Conservation (phyloP, 2,888 invertebrate species). For the Drosophila macrothrix region DNA sequence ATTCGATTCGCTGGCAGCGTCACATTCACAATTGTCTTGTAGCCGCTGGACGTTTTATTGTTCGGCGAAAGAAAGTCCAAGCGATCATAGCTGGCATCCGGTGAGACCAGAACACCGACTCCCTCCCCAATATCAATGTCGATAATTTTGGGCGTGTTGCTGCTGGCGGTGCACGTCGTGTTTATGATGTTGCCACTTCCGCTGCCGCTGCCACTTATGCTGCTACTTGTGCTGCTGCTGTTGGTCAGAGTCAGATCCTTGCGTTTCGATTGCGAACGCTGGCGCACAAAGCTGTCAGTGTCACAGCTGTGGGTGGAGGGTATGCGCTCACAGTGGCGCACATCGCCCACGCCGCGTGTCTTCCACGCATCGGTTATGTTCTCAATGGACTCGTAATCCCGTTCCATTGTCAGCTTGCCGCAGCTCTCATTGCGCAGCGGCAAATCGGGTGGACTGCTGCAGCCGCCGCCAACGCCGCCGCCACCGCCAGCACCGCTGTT, state of each 20-base stretch:
- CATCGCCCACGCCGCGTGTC: conserved; percentile 90
- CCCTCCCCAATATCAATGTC: conserved; percentile 83
- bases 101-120: conserved; percentile 25
- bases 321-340: conserved; percentile 89
- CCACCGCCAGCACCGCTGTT: background rate
- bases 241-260: conserved; percentile 44
- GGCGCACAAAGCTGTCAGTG: conserved; percentile 84
- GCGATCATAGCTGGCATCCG: conserved; percentile 90
- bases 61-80: conserved; percentile 93
- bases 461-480: background rate
- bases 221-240: conserved; percentile 1
- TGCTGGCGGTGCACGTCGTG: background rate
- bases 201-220: conserved; percentile 6
- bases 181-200: conserved; percentile 3
- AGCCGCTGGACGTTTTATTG: conserved; percentile 89
- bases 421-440: conserved; percentile 82
- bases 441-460: conserved; percentile 72
- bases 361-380: conserved; percentile 92
- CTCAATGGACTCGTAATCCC: conserved; percentile 91
- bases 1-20: conserved; percentile 85
- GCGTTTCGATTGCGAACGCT: conserved; percentile 85
- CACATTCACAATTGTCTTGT: conserved; percentile 89
- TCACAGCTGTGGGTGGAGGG: conserved; percentile 52
- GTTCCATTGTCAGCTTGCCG: conserved; percentile 65
- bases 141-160: conserved; percentile 73